A percentile compares a stretch with the other conserved stretches of the same genome.
Evolutionary conservation across 2,113 vertebrate species (phyloP).

Genomic region (Trichomycterus rosablanca): DNA sequence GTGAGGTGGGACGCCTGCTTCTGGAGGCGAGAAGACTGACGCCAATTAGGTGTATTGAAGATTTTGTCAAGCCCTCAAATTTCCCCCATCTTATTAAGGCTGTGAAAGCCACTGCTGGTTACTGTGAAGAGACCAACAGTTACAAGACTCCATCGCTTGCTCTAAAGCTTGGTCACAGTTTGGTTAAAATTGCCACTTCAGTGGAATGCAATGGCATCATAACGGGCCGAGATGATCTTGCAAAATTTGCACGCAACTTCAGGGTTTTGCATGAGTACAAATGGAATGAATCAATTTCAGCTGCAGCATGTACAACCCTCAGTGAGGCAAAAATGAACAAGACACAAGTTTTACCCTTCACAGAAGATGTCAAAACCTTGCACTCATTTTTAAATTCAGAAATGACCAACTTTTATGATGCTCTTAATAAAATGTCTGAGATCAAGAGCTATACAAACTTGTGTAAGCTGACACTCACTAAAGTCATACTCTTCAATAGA

Average conservation of each 20-base stretch:
- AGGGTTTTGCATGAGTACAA: slow-evolving; percentile 4
- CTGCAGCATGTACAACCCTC: slow-evolving; percentile 18
- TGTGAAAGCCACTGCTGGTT: slow-evolving; percentile 39
- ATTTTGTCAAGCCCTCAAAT: slow-evolving; percentile 37
- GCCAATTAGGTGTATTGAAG: slow-evolving; percentile 7
- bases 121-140: slow-evolving; percentile 36
- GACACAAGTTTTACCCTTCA: slow-evolving; percentile 42
- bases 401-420: not conserved
- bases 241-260: slow-evolving; percentile 28
- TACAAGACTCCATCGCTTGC: slow-evolving; percentile 39
- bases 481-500: slow-evolving; percentile 31
- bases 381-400: slow-evolving; percentile 19
- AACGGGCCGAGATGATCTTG: slow-evolving; percentile 27
- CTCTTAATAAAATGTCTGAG: not conserved
- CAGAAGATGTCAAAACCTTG: slow-evolving; percentile 5
- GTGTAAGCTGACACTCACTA: slow-evolving; percentile 18
- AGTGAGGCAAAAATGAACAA: slow-evolving; percentile 35
- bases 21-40: not conserved
- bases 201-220: slow-evolving; percentile 43
- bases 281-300: slow-evolving; percentile 34
- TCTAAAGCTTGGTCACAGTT: slow-evolving; percentile 46
- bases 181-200: slow-evolving; percentile 42
- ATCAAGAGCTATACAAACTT: not conserved
- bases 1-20: not conserved
- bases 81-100: slow-evolving; percentile 33